These are phyloP conservation scores for Emmelina monodactyla DNA, from an alignment of 2,888 invertebrate species.

Conservation along the genomic window DNA sequence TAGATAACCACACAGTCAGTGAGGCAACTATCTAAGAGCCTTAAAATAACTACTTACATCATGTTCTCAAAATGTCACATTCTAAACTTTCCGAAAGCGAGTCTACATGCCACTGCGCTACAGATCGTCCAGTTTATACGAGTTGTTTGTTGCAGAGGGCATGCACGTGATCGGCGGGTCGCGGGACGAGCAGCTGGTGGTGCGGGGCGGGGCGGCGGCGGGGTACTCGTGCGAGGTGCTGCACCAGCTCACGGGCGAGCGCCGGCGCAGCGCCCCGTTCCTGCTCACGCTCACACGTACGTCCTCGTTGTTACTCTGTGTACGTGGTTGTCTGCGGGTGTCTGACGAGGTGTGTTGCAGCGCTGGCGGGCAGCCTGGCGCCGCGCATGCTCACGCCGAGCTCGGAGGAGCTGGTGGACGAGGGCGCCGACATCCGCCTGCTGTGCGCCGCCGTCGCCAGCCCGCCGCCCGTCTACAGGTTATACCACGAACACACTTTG, in stretches of 20 bases:
- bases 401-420: slow-evolving; percentile 66
- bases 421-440: slow-evolving; percentile 73
- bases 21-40: too few species aligned
- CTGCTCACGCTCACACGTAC: slow-evolving; percentile 75
- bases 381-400: slow-evolving; percentile 76
- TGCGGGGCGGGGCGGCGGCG: slow-evolving; percentile 73
- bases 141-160: slow-evolving; percentile 66
- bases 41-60: too few species aligned
- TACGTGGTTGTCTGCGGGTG: too few species aligned
- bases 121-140: too few species aligned
- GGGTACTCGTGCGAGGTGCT: slow-evolving; percentile 83
- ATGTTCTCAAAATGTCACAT: too few species aligned
- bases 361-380: slow-evolving; percentile 55
- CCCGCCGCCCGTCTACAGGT: slow-evolving; percentile 76
- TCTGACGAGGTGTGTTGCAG: neutral
- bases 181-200: slow-evolving; percentile 68
- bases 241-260: slow-evolving; percentile 81
- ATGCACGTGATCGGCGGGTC: slow-evolving; percentile 74
- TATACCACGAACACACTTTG: slow-evolving; percentile 11
- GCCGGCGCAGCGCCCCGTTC: slow-evolving; percentile 74
- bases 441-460: slow-evolving; percentile 76
- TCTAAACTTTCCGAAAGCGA: too few species aligned
- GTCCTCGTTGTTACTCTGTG: slow-evolving; percentile 14
- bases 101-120: too few species aligned
- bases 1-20: too few species aligned